A percentile compares a stretch with the other conserved stretches of the same genome.
Evolutionary conservation across 2,888 invertebrate genomes (phyloP).

Genomic region (Meiosimyza decipiens): DNA sequence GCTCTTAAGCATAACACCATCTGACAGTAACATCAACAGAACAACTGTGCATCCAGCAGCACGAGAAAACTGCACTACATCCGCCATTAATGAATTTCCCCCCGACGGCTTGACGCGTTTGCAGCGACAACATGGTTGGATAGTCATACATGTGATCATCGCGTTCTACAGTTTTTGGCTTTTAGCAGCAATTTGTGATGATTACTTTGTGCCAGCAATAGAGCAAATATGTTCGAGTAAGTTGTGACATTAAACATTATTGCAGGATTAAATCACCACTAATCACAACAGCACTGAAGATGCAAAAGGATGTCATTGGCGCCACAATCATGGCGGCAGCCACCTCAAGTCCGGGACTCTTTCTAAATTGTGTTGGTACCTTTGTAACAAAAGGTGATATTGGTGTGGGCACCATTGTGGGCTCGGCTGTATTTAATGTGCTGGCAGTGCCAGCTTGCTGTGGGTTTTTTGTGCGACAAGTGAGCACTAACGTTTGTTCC

Average conservation of each 20-base stretch:
- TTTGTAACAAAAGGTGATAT: constrained; percentile 84
- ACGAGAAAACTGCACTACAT: constrained; percentile 76
- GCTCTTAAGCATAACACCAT: not conserved
- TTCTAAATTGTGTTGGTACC: constrained; percentile 85
- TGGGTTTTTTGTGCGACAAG: constrained; percentile 78
- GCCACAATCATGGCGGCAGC: constrained; percentile 94
- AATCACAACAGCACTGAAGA: constrained; percentile 71
- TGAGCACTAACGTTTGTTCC: constrained; percentile 55
- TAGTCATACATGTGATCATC: constrained; percentile 49
- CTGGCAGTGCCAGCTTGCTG: constrained; percentile 82
- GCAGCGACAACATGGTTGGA: constrained; percentile 75
- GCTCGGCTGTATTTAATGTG: constrained; percentile 84
- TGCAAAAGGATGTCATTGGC: constrained; percentile 88
- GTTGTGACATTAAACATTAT: constrained; percentile 81
- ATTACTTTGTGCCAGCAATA: constrained; percentile 90
- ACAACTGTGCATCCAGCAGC: not conserved
- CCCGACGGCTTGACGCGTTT: constrained; percentile 78
- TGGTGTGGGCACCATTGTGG: constrained; percentile 84
- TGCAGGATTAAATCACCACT: constrained; percentile 70
- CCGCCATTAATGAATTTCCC: constrained; percentile 88
- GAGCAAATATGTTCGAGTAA: constrained; percentile 69
- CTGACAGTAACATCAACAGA: not conserved
- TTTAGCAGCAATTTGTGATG: constrained; percentile 89
- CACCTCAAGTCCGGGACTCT: constrained; percentile 89
- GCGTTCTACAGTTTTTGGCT: constrained; percentile 80